A percentile compares a stretch with the other conserved stretches of the same genome.
Conservation (phyloP, 2,888 invertebrate species). For the Ashinkailepas kermadecensis region DNA sequence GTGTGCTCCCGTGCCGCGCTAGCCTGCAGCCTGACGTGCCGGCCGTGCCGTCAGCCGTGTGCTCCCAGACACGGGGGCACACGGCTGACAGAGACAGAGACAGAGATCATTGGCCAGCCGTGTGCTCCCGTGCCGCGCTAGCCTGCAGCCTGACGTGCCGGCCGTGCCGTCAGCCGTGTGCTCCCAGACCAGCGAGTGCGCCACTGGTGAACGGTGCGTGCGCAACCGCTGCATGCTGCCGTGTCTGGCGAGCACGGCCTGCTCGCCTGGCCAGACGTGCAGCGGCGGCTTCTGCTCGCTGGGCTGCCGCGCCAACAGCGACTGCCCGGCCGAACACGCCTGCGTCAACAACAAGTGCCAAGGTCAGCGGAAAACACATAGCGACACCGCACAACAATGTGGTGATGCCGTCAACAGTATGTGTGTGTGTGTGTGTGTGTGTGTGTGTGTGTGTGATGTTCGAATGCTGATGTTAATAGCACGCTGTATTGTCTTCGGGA, state of each 20-base stretch:
- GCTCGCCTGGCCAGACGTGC: conserved; percentile 70
- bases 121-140: no score
- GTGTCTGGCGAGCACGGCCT: conserved; percentile 72
- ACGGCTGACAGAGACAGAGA: no score
- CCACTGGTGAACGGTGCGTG: conserved; percentile 66
- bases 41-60: conserved; percentile 50
- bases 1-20: no score
- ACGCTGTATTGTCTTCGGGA: no score
- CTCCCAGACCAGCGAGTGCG: conserved; percentile 66
- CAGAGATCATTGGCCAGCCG: no score
- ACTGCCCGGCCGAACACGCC: conserved; percentile 66
- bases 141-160: no score
- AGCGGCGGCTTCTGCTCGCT: conserved; percentile 67
- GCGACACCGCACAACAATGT: no score
- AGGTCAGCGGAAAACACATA: conserved; percentile 38
- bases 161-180: conserved; percentile 66
- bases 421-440: no score
- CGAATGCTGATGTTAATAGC: no score
- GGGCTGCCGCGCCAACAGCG: conserved; percentile 75
- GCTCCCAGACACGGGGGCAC: conserved; percentile 61
- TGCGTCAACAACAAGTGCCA: conserved; percentile 77
- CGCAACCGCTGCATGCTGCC: conserved; percentile 70
- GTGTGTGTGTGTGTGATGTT: no score
- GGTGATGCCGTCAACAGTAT: no score
- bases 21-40: no score